Percentiles rank a stretch among this genome's conserved stretches.
Conservation (phyloP, 2,797 vertebrate species). For the Aythya fuligula region DNA sequence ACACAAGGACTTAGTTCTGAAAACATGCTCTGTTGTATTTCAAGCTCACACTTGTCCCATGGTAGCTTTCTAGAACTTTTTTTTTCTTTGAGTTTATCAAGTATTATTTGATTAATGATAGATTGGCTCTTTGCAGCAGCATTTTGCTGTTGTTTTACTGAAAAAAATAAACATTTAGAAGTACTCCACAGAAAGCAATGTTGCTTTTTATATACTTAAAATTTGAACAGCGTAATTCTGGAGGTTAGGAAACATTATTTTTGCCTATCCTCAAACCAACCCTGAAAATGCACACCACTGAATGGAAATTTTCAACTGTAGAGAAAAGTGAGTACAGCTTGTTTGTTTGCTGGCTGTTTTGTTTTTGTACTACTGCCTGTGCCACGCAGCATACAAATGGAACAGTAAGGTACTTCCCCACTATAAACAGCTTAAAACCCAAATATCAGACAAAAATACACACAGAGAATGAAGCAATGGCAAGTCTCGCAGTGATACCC, state of each 20-base stretch:
- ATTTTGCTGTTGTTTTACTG: not conserved
- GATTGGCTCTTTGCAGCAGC: not conserved
- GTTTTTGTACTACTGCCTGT: not conserved
- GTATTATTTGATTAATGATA: not conserved
- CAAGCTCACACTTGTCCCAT: not conserved
- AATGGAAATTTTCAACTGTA: not conserved
- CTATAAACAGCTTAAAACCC: not conserved
- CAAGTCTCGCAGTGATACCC: not conserved
- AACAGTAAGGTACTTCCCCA: not conserved
- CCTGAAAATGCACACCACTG: not conserved
- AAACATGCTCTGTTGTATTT: not conserved
- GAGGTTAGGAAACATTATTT: not conserved
- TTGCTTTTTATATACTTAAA: rapidly evolving
- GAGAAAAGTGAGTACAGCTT: not conserved
- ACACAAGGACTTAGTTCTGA: not conserved
- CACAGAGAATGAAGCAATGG: not conserved
- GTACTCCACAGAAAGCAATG: not conserved
- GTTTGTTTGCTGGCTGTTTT: not conserved
- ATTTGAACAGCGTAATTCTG: not conserved
- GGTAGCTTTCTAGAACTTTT: not conserved
- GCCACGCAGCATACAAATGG: not conserved
- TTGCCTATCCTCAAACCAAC: not conserved
- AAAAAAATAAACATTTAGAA: not conserved
- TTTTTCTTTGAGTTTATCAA: not conserved
- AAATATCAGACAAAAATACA: not conserved